phyloP scores from a whole-genome alignment of 2,797 vertebrate genomes.

The Danionella dracula region DNA sequence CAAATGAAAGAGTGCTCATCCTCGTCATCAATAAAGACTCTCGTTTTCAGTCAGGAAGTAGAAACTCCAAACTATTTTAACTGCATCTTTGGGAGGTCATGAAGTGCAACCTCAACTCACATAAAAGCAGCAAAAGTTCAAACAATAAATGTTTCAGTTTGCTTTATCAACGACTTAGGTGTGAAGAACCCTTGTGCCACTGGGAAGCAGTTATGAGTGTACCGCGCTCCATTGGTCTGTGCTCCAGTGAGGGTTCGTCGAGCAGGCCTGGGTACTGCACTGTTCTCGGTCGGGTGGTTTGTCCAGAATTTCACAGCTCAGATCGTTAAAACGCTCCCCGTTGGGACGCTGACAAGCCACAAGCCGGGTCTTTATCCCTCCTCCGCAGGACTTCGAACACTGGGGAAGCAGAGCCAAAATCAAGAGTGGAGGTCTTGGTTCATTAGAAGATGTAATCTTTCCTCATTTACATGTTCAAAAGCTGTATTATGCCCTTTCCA shows the following conservation, averaged over 20 bases:
- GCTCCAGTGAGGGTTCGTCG: constrained; percentile 84
- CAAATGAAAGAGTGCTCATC: background rate
- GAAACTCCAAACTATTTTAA: constrained; percentile 18
- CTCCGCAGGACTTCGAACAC: constrained; percentile 90
- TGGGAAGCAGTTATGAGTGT: constrained; percentile 80
- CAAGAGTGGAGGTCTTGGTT: background rate
- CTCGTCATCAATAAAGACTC: constrained; percentile 6
- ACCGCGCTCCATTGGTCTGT: constrained; percentile 96
- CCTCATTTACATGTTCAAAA: background rate
- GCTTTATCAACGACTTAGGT: background rate
- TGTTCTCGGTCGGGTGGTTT: constrained; percentile 95
- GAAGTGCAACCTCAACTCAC: constrained; percentile 56
- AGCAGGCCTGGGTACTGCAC: constrained; percentile 91
- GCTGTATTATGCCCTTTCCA: background rate
- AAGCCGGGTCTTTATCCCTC: constrained; percentile 85
- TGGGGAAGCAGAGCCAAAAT: constrained; percentile 47
- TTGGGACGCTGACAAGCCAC: constrained; percentile 92
- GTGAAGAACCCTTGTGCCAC: constrained; percentile 8
- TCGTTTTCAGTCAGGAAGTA: constrained; percentile 13
- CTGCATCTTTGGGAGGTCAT: constrained; percentile 44
- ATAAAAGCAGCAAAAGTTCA: constrained; percentile 46
- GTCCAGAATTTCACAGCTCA: constrained; percentile 97
- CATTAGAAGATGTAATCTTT: background rate
- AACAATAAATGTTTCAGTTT: constrained; percentile 11
- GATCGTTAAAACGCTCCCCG: constrained; percentile 88